Evolutionary conservation across 2,888 invertebrate species (phyloP), one percentile per base, ranked within the genome.

Genomic region (Hymenopus coronatus): DNA sequence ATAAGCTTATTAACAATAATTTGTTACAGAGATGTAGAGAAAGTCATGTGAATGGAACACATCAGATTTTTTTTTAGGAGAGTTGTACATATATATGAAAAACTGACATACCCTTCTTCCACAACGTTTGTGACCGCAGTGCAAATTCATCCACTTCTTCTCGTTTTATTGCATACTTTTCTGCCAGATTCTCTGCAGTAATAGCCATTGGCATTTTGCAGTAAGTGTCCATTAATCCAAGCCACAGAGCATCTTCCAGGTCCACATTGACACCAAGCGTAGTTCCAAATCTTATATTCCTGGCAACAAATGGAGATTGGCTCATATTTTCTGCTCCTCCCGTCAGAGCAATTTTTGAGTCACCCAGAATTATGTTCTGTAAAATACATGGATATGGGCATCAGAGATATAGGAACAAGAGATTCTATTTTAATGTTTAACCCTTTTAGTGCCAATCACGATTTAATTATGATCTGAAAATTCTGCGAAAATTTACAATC

Each of bases 251-350:
- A 93, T 99, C 99, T 93, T 99, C 99, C 91, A 99, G 94, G 91
- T 95, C 94, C 89, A 96, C 95, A 91, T 95, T 96, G 30, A 94
- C 93, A 0, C 99, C 99, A 2, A 99, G 94, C 0, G 95, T 95
- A 15, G 98, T 97, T 3, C 99, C 99, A 94, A 98, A 99, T 33
- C 99, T 95, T 7, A 97, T 94, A 91, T 96, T 96, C 87, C 99
- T 95, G 0, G 97, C 97, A 0, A 96, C 95, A 93, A 97, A 98
- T 0, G 99, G 99, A 1, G 97, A 94, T 93, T 98, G 97, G 3
- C 98, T 98, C 99, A 99, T 99, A 93, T 97, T 99, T 92, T 99
- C 99, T 4, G 97, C 96, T 0, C 99, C 99, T 85, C 99, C 99
- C 33, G 98, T 97, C 81, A 99, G 93, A 1, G 97, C 97, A 89